phyloP scores from a whole-genome alignment of 92 coral and sea anemone genomes.

The Palythoa heliodiscus region DNA sequence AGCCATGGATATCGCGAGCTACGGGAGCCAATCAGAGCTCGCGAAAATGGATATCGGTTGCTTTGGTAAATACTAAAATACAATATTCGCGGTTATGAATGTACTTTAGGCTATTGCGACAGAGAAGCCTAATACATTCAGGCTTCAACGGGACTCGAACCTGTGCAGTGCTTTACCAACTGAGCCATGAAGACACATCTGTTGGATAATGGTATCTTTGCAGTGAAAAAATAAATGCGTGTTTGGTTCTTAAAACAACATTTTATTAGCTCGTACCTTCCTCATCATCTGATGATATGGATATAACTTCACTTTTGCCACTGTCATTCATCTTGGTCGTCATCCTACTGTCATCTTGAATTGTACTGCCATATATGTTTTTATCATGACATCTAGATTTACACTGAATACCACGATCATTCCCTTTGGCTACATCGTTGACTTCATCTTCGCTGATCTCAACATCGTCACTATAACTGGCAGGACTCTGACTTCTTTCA shows the following conservation, averaged over 20 bases:
- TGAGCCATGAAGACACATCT: too few species aligned
- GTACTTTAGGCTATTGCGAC: too few species aligned
- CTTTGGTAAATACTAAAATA: too few species aligned
- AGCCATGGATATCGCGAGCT: too few species aligned
- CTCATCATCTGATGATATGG: neutral
- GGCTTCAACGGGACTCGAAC: too few species aligned
- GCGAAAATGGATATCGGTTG: too few species aligned
- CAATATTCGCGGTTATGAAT: too few species aligned
- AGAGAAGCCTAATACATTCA: too few species aligned
- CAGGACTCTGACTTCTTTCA: too few species aligned
- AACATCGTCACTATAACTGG: neutral
- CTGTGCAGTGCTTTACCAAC: too few species aligned
- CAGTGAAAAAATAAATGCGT: neutral
- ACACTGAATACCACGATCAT: constrained; percentile 8
- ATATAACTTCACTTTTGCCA: constrained; percentile 3
- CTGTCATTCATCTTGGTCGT: constrained; percentile 4
- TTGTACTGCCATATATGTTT: constrained; percentile 4
- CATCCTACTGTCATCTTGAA: constrained; percentile 16
- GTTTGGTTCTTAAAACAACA: constrained; percentile 4
- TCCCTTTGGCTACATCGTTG: constrained; percentile 6
- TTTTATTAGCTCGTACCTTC: neutral
- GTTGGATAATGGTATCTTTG: neutral
- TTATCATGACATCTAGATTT: constrained; percentile 12
- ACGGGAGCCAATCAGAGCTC: too few species aligned
- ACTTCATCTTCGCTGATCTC: neutral